A percentile compares a stretch with the other conserved stretches of the same genome.
These are phyloP conservation scores for Formicarius rufipectus DNA, from an alignment of 2,113 vertebrate genomes.

Conservation along the genomic window DNA sequence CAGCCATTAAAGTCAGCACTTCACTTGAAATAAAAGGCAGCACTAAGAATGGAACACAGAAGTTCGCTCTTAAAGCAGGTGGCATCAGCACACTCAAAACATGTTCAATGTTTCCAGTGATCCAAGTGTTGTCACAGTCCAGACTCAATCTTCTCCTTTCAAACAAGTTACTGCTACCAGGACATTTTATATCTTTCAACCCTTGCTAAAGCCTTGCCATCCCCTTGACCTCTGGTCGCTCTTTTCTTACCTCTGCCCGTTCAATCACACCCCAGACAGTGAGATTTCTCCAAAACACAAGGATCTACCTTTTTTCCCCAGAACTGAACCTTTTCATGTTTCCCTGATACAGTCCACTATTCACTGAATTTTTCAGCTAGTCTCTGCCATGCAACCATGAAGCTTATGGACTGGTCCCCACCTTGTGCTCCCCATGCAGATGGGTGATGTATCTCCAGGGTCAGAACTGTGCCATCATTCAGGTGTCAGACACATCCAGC, in stretches of 20 bases:
- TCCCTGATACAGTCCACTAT: neutral
- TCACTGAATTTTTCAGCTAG: neutral
- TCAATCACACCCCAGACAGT: fast-evolving
- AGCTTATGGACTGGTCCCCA: neutral
- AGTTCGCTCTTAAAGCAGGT: neutral
- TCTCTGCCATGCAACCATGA: neutral
- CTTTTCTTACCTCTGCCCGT: neutral
- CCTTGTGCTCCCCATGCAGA: fast-evolving
- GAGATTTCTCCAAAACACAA: neutral
- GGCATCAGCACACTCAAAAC: neutral
- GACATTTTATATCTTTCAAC: neutral
- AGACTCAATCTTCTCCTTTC: neutral
- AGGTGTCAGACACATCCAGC: neutral
- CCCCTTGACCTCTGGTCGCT: neutral
- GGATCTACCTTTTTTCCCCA: neutral
- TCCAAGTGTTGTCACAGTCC: neutral
- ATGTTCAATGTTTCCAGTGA: neutral
- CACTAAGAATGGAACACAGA: neutral
- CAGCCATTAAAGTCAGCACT: neutral
- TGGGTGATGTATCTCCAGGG: fast-evolving
- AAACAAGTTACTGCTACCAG: neutral
- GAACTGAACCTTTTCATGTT: neutral
- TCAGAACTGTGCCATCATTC: fast-evolving
- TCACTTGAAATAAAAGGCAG: neutral
- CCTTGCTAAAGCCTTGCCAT: neutral